These are phyloP conservation scores for Drosophila mayaguana DNA, from an alignment of 2,888 invertebrate species.

Conservation along the genomic window DNA sequence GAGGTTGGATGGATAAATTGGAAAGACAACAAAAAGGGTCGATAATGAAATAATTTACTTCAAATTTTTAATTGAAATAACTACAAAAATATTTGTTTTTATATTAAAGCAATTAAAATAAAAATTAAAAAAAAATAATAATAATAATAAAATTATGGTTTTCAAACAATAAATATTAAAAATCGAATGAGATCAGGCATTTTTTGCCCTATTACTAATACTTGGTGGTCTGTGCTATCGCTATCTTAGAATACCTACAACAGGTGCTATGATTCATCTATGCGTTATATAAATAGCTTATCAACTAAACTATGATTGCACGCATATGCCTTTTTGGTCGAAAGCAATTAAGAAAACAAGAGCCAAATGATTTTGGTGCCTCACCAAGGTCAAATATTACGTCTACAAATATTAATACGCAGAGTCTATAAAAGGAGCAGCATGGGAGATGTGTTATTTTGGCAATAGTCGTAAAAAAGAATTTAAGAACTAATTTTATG, in stretches of 20 bases:
- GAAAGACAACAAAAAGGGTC: no score
- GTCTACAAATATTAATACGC: slow-evolving; percentile 24
- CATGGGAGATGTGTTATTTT: slow-evolving; percentile 9
- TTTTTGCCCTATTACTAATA: background rate
- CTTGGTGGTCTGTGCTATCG: background rate
- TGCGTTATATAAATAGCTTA: background rate
- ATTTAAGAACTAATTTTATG: slow-evolving; percentile 49
- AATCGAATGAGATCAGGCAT: background rate
- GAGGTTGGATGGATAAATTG: no score
- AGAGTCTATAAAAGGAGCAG: background rate
- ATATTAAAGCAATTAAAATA: no score
- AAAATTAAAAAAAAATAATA: no score
- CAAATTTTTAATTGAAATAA: no score
- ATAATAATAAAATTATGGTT: no score
- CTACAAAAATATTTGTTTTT: no score
- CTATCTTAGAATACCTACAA: background rate
- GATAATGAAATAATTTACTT: no score
- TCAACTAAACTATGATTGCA: no score
- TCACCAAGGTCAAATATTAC: slow-evolving; percentile 26
- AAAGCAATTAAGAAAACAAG: background rate
- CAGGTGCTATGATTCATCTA: background rate
- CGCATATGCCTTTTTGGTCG: background rate
- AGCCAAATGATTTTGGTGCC: background rate
- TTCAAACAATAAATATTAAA: no score
- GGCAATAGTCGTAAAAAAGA: slow-evolving; percentile 35